Percentiles rank a stretch among this genome's conserved stretches.
Conservation (phyloP, 2,797 vertebrate species). For the Tinamus major region DNA sequence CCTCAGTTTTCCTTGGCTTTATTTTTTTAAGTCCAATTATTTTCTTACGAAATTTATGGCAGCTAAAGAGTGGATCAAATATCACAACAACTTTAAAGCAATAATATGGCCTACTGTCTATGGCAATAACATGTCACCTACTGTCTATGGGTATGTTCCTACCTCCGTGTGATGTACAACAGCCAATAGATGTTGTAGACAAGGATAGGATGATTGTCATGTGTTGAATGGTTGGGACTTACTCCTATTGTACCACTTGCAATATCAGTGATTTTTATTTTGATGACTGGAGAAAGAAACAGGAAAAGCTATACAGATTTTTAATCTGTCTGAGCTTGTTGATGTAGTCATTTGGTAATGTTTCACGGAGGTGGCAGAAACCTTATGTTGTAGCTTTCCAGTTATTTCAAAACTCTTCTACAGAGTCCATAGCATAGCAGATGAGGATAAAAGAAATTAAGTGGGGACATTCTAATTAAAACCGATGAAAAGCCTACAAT, state of each 20-base stretch:
- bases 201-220: not conserved
- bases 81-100: not conserved
- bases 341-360: not conserved
- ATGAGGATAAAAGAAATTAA: not conserved
- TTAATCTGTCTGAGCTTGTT: not conserved
- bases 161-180: not conserved
- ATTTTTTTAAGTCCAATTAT: not conserved
- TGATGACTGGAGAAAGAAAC: not conserved
- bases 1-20: not conserved
- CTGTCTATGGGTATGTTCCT: not conserved
- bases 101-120: not conserved
- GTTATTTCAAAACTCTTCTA: not conserved
- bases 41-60: not conserved
- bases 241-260: not conserved
- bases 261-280: not conserved
- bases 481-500: not conserved
- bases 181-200: not conserved
- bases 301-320: not conserved
- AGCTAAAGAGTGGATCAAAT: not conserved
- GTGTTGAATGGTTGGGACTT: not conserved
- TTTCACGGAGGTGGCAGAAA: not conserved
- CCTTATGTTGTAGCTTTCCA: not conserved
- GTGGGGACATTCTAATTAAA: not conserved
- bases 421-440: not conserved
- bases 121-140: not conserved